Evolutionary conservation across 2,888 invertebrate genomes (phyloP).

Genomic region (Bellardia pandia): DNA sequence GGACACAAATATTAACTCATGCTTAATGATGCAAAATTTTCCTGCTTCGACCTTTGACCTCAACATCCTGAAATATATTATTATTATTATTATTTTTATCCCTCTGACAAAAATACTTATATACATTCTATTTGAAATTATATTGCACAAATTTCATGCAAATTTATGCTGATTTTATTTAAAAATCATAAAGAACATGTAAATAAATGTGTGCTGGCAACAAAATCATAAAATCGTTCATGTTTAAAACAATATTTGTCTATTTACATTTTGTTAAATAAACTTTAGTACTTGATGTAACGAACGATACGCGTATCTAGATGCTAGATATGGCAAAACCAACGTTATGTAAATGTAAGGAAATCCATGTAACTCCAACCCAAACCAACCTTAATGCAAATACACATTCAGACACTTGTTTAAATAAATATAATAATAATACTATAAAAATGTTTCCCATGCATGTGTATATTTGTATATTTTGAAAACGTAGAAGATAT

Average conservation of each 20-base stretch:
- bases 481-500: conserved; percentile 8
- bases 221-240: conserved; percentile 56
- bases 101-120: no score
- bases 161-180: conserved; percentile 49
- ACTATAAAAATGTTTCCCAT: background rate
- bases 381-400: conserved; percentile 4
- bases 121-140: background rate
- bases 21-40: no score
- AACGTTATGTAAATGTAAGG: background rate
- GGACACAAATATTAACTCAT: no score
- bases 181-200: conserved; percentile 25
- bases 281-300: conserved; percentile 21
- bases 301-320: background rate
- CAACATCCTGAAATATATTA: background rate
- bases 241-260: conserved; percentile 63
- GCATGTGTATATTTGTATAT: background rate
- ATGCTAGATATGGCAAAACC: background rate
- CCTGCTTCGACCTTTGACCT: no score
- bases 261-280: conserved; percentile 62
- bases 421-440: background rate
- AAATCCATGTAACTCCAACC: conserved; percentile 6
- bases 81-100: background rate
- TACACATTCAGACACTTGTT: background rate
- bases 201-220: conserved; percentile 5
- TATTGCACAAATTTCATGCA: background rate